Conservation (phyloP, 2,113 vertebrate genomes). For the Pleuronectes platessa region DNA sequence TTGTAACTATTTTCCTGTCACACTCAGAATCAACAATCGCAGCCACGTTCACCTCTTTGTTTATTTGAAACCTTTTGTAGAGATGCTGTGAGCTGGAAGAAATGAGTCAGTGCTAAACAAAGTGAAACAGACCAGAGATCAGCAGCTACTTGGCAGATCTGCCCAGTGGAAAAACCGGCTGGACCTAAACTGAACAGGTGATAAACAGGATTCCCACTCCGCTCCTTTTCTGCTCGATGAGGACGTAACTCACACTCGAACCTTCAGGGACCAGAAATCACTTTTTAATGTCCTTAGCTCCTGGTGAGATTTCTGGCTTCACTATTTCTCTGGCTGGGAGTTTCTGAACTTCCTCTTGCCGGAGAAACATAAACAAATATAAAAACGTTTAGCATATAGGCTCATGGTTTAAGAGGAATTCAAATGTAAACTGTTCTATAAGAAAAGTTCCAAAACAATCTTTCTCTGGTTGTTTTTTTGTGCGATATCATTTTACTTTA, state of each 20-base stretch:
- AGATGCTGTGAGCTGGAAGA: conserved; percentile 1
- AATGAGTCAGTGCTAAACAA: not conserved
- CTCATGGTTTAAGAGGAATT: not conserved
- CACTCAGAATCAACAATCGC: not conserved
- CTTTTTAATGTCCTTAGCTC: no score
- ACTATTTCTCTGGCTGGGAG: no score
- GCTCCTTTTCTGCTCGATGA: no score
- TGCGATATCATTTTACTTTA: no score
- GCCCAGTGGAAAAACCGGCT: not conserved
- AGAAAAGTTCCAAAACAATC: not conserved
- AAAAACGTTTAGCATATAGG: no score
- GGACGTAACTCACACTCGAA: not conserved
- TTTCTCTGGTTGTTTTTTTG: no score
- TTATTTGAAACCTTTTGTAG: not conserved
- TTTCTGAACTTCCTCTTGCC: no score
- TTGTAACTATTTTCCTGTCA: not conserved
- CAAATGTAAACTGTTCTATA: not conserved
- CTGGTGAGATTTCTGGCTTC: no score
- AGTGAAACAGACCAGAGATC: not conserved
- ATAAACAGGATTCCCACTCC: no score
- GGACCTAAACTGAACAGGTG: no score
- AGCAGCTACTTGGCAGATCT: not conserved
- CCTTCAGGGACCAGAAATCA: no score
- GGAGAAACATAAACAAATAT: no score
- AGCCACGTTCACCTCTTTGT: not conserved